These are phyloP conservation scores for Beroe ovata DNA, from an alignment of 37 sponge, comb jelly and placozoan species.

Conservation along the genomic window DNA sequence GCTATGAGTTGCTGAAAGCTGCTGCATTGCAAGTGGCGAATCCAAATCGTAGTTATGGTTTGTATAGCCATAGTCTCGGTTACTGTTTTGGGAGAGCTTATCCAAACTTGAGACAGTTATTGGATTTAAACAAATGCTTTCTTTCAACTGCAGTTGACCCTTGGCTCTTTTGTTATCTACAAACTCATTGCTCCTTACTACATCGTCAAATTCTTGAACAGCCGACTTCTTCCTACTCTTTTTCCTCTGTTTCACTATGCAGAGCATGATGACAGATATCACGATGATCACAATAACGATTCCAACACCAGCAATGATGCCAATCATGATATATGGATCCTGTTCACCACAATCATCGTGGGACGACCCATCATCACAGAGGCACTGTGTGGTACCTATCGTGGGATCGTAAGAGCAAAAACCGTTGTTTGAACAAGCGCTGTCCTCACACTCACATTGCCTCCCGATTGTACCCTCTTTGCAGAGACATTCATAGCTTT, in stretches of 20 bases:
- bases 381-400: background rate
- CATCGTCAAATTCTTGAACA: background rate
- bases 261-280: background rate
- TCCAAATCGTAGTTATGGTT: constrained; percentile 50
- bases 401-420: constrained; percentile 6
- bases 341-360: background rate
- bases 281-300: background rate
- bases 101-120: constrained; percentile 40
- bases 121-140: constrained; percentile 47
- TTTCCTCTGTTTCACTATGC: background rate
- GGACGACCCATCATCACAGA: constrained; percentile 21
- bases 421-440: background rate
- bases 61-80: constrained; percentile 30
- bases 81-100: background rate
- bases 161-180: background rate
- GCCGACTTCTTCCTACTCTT: constrained; percentile 1
- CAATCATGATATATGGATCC: background rate
- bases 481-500: background rate
- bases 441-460: constrained; percentile 20
- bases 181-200: background rate
- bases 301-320: background rate
- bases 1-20: background rate
- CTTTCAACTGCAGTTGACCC: constrained; percentile 4
- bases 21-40: constrained; percentile 27
- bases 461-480: constrained; percentile 1